These are phyloP conservation scores for Tachysurus fulvidraco DNA, from an alignment of 2,113 vertebrate species.

Conservation along the genomic window DNA sequence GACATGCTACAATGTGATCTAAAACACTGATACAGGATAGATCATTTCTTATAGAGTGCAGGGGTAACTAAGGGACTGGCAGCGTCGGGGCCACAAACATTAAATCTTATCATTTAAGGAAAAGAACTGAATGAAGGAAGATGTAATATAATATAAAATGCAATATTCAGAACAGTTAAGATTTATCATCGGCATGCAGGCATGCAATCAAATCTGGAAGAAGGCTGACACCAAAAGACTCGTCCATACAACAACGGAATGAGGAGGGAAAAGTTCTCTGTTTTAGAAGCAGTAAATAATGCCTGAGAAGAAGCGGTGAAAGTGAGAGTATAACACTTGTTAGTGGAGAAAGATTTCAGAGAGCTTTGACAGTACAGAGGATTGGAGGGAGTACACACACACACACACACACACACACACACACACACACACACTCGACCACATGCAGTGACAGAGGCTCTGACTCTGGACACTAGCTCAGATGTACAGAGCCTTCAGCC, in stretches of 20 bases:
- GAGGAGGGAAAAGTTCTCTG: background rate
- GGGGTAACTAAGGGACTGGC: background rate
- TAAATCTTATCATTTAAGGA: background rate
- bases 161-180: background rate
- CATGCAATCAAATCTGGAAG: conserved; percentile 16
- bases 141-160: background rate
- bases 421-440: background rate
- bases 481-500: conserved; percentile 8
- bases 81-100: background rate
- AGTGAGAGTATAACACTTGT: conserved; percentile 24
- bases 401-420: background rate
- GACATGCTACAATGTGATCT: background rate
- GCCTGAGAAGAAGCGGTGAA: conserved; percentile 1
- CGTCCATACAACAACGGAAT: background rate
- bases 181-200: background rate
- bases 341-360: conserved; percentile 1
- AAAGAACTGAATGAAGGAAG: background rate
- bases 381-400: background rate
- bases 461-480: conserved; percentile 24
- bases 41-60: background rate
- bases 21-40: background rate
- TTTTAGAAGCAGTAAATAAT: background rate
- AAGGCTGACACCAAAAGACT: background rate
- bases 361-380: conserved; percentile 13
- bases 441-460: background rate